Evolutionary conservation across 2,113 vertebrate species (phyloP).

Genomic region (Clinocottus analis): DNA sequence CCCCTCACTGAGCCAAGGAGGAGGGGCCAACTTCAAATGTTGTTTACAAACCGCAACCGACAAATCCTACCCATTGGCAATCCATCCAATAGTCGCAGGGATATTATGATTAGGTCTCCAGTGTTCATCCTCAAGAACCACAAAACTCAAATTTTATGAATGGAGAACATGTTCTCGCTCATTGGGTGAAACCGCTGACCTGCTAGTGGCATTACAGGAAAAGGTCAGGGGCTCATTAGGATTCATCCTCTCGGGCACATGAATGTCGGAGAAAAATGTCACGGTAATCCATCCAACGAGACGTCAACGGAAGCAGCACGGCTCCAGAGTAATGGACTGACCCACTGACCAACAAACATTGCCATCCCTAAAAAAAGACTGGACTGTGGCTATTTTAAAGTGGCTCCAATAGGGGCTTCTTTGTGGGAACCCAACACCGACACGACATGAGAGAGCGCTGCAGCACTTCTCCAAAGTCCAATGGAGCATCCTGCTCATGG

Average conservation of each 20-base stretch:
- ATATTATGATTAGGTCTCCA: not conserved
- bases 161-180: not conserved
- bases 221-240: not conserved
- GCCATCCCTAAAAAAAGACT: not conserved
- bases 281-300: not conserved
- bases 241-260: not conserved
- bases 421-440: constrained; percentile 17
- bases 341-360: not conserved
- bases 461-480: not conserved
- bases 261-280: not conserved
- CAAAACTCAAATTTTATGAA: not conserved
- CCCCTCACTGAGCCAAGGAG: too few relatives aligned
- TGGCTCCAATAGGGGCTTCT: not conserved
- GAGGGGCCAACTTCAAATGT: too few relatives aligned
- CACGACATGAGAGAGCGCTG: not conserved
- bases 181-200: not conserved
- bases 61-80: not conserved
- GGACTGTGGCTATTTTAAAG: not conserved
- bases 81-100: not conserved
- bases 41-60: too few relatives aligned
- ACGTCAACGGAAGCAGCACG: not conserved
- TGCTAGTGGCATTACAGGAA: not conserved
- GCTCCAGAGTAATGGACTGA: not conserved
- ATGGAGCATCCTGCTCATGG: not conserved
- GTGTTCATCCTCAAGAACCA: not conserved